phyloP scores from a whole-genome alignment of 1,140 invertebrate species.

The Euura saliciscinereae region DNA sequence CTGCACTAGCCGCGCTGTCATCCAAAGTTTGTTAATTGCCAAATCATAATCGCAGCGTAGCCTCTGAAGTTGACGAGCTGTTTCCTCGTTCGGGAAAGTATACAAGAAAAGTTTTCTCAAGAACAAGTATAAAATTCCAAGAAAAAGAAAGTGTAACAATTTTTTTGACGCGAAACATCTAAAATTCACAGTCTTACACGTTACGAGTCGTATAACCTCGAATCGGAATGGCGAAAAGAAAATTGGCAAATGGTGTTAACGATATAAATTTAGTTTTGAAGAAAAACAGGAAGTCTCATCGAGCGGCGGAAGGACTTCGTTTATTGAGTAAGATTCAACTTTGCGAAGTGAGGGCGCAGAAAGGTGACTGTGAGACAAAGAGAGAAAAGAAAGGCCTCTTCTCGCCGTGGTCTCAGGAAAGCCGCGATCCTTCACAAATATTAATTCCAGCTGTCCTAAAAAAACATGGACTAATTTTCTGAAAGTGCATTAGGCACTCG shows the following conservation, averaged over 20 bases:
- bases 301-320: neutral
- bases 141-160: neutral
- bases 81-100: too few species aligned
- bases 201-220: too few species aligned
- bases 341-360: neutral
- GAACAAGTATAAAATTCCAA: too few species aligned
- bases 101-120: too few species aligned
- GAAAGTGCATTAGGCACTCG: slow-evolving; percentile 36
- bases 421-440: slow-evolving; percentile 5
- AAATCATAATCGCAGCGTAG: too few species aligned
- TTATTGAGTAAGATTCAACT: neutral
- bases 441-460: slow-evolving; percentile 12
- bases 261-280: neutral
- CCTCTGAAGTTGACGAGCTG: too few species aligned
- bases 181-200: too few species aligned
- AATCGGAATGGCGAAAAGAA: neutral
- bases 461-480: slow-evolving; percentile 39
- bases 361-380: neutral
- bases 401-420: neutral
- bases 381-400: neutral
- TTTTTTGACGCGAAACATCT: too few species aligned
- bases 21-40: too few species aligned
- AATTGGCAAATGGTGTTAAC: neutral
- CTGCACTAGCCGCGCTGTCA: too few species aligned
- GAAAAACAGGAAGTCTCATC: neutral